Conservation (phyloP, 2,888 invertebrate genomes). For the Epinotia bilunana region DNA sequence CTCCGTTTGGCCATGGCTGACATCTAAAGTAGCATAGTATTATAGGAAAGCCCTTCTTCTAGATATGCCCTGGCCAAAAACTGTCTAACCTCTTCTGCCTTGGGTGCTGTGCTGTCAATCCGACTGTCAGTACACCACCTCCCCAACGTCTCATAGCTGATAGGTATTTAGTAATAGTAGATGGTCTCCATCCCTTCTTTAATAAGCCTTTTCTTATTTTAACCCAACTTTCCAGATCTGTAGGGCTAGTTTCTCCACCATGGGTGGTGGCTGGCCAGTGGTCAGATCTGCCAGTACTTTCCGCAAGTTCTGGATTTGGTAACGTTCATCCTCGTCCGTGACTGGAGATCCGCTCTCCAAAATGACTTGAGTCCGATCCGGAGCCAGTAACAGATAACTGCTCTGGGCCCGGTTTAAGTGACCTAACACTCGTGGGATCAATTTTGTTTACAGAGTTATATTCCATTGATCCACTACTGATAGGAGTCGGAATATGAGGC, state of each 20-base stretch:
- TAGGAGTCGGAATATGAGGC: conserved; percentile 34
- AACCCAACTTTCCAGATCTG: conserved; percentile 18
- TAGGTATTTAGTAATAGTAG: no score
- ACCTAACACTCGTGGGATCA: conserved; percentile 12
- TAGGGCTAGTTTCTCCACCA: not conserved
- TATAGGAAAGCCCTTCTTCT: no score
- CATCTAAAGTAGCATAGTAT: no score
- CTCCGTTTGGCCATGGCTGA: no score
- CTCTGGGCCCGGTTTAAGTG: conserved; percentile 8
- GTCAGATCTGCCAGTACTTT: conserved; percentile 13
- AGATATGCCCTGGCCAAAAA: no score
- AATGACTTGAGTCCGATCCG: conserved; percentile 10
- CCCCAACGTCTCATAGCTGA: no score
- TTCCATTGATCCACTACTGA: not conserved
- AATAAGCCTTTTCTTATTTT: not conserved
- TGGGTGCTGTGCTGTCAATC: no score
- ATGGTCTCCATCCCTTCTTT: no score
- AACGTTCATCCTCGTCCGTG: not conserved
- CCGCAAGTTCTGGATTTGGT: conserved; percentile 12
- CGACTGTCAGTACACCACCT: no score
- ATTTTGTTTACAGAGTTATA: conserved; percentile 1
- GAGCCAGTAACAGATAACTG: conserved; percentile 4
- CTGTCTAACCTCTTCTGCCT: no score
- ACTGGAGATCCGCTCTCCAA: conserved; percentile 10
- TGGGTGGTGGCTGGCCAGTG: conserved; percentile 5